These are phyloP conservation scores for Polymixis lichenea DNA, from an alignment of 2,888 invertebrate species.

Conservation along the genomic window DNA sequence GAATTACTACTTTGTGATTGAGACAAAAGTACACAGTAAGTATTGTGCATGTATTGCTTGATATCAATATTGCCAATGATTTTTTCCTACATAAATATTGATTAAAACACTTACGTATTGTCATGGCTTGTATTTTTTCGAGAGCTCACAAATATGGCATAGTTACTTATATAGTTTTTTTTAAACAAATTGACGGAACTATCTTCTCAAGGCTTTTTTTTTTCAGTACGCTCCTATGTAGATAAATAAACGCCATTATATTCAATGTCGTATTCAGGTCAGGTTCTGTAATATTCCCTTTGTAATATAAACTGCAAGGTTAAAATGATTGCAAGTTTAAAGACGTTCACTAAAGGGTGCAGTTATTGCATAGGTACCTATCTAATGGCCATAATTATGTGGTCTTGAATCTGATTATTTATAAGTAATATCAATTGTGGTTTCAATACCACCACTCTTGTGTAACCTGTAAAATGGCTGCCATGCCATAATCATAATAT, in stretches of 20 bases:
- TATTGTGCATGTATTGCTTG: not conserved
- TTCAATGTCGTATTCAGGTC: slow-evolving; percentile 17
- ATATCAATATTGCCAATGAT: not conserved
- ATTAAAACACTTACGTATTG: not conserved
- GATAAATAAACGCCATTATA: slow-evolving; percentile 13
- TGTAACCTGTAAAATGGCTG: slow-evolving; percentile 49
- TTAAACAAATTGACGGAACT: not conserved
- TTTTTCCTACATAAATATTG: not conserved
- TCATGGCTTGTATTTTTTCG: not conserved
- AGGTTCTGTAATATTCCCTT: not conserved
- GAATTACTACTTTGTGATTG: not conserved
- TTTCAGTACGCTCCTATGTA: not conserved
- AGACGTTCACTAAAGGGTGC: slow-evolving; percentile 48
- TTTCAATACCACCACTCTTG: slow-evolving; percentile 45
- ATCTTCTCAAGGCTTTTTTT: slow-evolving; percentile 9
- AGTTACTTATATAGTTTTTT: not conserved
- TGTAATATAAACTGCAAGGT: slow-evolving; percentile 47
- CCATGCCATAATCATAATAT: slow-evolving; percentile 36
- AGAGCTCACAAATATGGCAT: slow-evolving; percentile 8
- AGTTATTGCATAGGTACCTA: slow-evolving; percentile 54
- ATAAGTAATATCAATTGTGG: slow-evolving; percentile 62
- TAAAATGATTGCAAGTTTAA: slow-evolving; percentile 29
- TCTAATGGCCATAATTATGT: slow-evolving; percentile 43
- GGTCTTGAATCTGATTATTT: slow-evolving; percentile 52
- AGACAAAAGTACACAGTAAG: not conserved